Percentiles rank a stretch among this genome's conserved stretches.
These are phyloP conservation scores for Oscheius myriophilus DNA, from an alignment of 2,888 invertebrate genomes.

Conservation along the genomic window DNA sequence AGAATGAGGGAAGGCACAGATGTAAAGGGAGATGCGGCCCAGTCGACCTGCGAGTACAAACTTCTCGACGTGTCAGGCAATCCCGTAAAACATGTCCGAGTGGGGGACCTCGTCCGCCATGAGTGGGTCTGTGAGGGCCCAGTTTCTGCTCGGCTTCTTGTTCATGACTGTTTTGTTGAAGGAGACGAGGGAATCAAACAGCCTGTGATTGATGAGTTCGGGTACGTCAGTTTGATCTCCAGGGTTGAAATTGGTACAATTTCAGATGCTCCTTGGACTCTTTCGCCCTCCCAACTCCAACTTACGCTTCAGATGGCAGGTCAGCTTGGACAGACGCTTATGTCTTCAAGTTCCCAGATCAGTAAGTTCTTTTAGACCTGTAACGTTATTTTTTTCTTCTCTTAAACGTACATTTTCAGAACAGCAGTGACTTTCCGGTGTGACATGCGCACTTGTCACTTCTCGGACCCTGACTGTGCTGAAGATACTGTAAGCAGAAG, in stretches of 20 bases:
- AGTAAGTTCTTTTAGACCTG: no score
- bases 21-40: constrained; percentile 24
- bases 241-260: neutral
- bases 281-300: constrained; percentile 61
- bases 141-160: constrained; percentile 34
- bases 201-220: constrained; percentile 60
- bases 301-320: constrained; percentile 49
- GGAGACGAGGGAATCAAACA: constrained; percentile 63
- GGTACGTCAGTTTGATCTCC: constrained; percentile 33
- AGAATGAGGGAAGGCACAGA: constrained; percentile 24
- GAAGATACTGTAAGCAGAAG: constrained; percentile 52
- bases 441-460: constrained; percentile 59
- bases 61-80: constrained; percentile 32
- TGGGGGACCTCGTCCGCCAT: constrained; percentile 60
- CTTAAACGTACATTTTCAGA: constrained; percentile 11
- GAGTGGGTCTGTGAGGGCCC: constrained; percentile 55
- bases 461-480: constrained; percentile 56
- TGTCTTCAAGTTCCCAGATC: constrained; percentile 67
- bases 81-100: constrained; percentile 39
- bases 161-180: constrained; percentile 66
- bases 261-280: constrained; percentile 61
- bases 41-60: constrained; percentile 40
- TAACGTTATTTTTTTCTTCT: no score
- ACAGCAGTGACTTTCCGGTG: constrained; percentile 60
- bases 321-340: constrained; percentile 58